Conservation (phyloP, 2,797 vertebrate species). For the Myotis myotis region DNA sequence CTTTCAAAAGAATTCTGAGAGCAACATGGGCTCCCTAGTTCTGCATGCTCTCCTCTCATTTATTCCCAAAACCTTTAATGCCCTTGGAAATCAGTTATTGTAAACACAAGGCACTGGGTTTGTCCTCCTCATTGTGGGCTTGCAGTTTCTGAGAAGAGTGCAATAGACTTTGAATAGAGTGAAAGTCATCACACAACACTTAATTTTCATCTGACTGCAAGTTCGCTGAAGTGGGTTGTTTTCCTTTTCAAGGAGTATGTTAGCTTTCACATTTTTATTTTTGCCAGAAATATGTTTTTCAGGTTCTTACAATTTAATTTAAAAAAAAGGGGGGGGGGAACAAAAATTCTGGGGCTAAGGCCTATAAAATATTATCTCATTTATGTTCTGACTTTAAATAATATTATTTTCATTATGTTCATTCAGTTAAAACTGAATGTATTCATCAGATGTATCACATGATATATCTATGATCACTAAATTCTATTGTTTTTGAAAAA, state of each 20-base stretch:
- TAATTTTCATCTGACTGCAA: not conserved
- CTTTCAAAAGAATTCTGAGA: slow-evolving; percentile 28
- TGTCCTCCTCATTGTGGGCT: not conserved
- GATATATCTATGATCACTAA: not conserved
- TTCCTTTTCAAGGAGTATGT: not conserved
- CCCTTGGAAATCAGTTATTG: not conserved
- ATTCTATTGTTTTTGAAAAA: not conserved
- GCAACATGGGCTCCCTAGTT: not conserved
- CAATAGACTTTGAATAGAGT: not conserved
- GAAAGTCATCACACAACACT: not conserved
- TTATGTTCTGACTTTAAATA: not conserved
- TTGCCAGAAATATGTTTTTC: not conserved
- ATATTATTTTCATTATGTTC: not conserved
- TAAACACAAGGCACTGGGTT: not conserved
- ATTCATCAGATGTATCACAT: not conserved
- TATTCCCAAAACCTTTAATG: not conserved
- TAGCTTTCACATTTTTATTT: not conserved
- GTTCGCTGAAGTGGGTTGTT: not conserved
- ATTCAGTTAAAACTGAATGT: slow-evolving; percentile 5
- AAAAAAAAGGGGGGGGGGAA: not conserved
- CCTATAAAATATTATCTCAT: not conserved
- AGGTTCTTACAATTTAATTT: not conserved
- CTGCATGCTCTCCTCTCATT: not conserved
- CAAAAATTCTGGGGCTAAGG: not conserved
- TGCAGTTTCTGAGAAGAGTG: not conserved